Evolutionary conservation across 2,888 invertebrate genomes (phyloP), one percentile per base, ranked within the genome.

Genomic region (Cantharis flavilabris): DNA sequence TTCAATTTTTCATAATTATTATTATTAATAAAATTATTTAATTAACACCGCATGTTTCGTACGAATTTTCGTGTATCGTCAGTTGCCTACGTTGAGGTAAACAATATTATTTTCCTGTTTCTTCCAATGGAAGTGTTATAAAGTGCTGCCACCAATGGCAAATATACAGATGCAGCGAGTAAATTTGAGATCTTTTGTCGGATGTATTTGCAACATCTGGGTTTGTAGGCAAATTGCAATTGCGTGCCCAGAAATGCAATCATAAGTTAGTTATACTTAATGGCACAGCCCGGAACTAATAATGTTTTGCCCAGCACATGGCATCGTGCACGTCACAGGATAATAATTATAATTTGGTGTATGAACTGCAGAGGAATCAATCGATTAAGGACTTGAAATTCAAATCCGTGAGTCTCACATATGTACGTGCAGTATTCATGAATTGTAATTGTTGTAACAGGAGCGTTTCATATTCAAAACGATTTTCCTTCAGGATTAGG

Each of bases 191-290:
- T 73, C 76, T 71, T 69, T 33, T 62, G 70, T 72, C 49, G 72
- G 26, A 76, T 73, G 62, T 71, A 73, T 71, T 74, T 62, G 77
- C 71, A 71, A 71, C 77, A 77, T 77, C 77, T 77, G 77, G 73
- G 73, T 62, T 26, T 77, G 77, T 71, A 77, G 26, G 67, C 63
- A 77, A 77, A 77, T 77, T 77, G 77, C 77, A 77, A 77, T 71
- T 73, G 73, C 77, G 77, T 77, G 77, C 71, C 49, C 65, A 49
- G 77, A 77, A 77, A 77, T 74, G 77, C 73, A 77, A 77, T 77
- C 77, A 71, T 73, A 77, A 73, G 63, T 77, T 73, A 69, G 76
- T 73, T 76, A 73, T 70, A 64, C 49, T 70, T 73, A 76, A 73
- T 73, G 63, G 69, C 13, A 67, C 30, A 71, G 62, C 69, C 70